These are phyloP conservation scores for Pseudorhombus dupliciocellatus DNA, from an alignment of 2,113 vertebrate species.

Conservation along the genomic window DNA sequence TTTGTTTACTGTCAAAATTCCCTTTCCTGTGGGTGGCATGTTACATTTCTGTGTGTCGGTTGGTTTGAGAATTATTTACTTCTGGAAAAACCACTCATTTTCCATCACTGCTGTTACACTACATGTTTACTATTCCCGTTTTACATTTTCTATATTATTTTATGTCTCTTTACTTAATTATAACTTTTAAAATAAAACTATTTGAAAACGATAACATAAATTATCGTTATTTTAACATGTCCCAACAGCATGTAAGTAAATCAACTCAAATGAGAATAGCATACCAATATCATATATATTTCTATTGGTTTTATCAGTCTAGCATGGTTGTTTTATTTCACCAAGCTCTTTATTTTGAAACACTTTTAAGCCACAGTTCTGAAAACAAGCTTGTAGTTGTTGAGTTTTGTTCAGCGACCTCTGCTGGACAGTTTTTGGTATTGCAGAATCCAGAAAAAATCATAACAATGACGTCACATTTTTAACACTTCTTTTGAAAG, in stretches of 20 bases:
- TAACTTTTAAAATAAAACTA: too few species aligned
- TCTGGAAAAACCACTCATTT: not conserved
- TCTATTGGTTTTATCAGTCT: not conserved
- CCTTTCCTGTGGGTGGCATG: too few species aligned
- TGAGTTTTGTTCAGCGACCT: not conserved
- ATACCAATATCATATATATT: not conserved
- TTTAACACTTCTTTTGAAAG: not conserved
- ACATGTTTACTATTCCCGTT: not conserved
- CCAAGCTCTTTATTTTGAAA: not conserved
- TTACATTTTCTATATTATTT: not conserved
- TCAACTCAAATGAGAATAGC: not conserved
- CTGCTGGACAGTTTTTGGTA: conserved; percentile 16
- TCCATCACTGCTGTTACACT: not conserved
- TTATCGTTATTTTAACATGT: too few species aligned
- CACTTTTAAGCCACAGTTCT: not conserved
- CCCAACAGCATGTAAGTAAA: not conserved
- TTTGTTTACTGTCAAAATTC: too few species aligned
- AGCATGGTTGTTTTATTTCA: not conserved
- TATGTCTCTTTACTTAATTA: not conserved
- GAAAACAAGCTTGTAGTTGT: not conserved
- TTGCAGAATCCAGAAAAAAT: not conserved
- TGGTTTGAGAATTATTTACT: conserved; percentile 2
- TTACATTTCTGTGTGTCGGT: not conserved
- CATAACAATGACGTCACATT: not conserved
- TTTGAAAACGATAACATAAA: too few species aligned